A percentile compares a stretch with the other conserved stretches of the same genome.
These are phyloP conservation scores for Drosophila sp. DNA, from an alignment of 1,140 invertebrate species.

Conservation along the genomic window DNA sequence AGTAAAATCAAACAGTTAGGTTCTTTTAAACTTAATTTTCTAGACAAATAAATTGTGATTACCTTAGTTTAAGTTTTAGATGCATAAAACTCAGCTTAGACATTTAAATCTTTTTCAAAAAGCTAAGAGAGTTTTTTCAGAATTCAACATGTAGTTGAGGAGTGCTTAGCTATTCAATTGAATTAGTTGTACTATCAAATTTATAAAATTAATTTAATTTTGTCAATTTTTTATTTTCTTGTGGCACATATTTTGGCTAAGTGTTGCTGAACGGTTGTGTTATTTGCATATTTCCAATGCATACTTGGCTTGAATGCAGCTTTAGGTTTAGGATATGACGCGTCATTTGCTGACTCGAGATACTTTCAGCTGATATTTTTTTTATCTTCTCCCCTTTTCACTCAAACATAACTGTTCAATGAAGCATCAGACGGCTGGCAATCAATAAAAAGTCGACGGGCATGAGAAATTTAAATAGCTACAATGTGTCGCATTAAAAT, in stretches of 20 bases:
- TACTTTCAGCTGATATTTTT: conserved; percentile 25
- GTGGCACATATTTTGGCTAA: background rate
- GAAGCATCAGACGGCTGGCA: conserved; percentile 22
- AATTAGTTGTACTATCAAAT: no score
- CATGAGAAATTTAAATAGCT: conserved; percentile 55
- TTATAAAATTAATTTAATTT: no score
- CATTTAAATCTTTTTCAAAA: no score
- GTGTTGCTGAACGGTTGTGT: background rate
- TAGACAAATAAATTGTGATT: no score
- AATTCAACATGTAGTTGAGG: no score
- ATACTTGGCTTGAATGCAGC: conserved; percentile 28
- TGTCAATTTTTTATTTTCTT: background rate
- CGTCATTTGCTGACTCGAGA: conserved; percentile 31
- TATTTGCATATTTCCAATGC: conserved; percentile 27
- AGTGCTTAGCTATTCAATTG: no score
- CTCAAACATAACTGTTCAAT: conserved; percentile 1
- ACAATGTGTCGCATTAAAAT: conserved; percentile 52
- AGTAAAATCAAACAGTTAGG: no score
- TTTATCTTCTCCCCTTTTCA: conserved; percentile 14
- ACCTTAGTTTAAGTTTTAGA: no score
- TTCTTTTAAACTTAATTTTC: no score
- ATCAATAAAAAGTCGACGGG: conserved; percentile 49
- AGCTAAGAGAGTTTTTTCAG: no score
- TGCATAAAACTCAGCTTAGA: no score
- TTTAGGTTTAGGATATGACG: conserved; percentile 24